Evolutionary conservation across 2,888 invertebrate species (phyloP), one percentile per base, ranked within the genome.

Genomic region (Phyllotreta cruciferae): DNA sequence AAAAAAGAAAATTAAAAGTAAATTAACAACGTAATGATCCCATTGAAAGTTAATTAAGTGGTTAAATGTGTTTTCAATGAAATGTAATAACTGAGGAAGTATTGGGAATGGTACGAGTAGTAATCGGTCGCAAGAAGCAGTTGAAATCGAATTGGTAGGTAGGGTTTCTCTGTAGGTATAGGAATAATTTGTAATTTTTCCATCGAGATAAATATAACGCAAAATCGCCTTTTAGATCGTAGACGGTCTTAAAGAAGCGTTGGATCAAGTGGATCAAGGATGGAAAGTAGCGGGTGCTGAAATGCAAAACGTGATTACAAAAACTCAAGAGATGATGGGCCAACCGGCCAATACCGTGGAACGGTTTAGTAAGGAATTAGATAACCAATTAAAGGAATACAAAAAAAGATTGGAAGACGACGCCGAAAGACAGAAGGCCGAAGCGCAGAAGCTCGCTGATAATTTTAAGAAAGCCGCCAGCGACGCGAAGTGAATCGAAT

Each of bases 161-260:
- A 24, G 24, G 24, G 24, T 3, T 24, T 24, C 24, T 24, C 24
- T 24, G 24, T 49, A 35, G 14, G 47, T 47, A 41, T 41, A 10
- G 10, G 10, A 5, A 9, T 9, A 41, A 9, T 41, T 41, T 41
- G 9, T n/a, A 41, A 41, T n/a, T 41, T 3, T 2, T 3, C 10
- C 2, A 41, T 41, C 10, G n/a, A n/a, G 41, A 41, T n/a, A n/a
- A 41, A 41, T n/a, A n/a, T 44, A 13, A n/a, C 44, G 14, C 14
- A 44, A n/a, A n/a, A 14, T 44, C 44, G 44, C 6, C 44, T 44
- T 44, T 44, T n/a, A 44, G 44, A 44, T 44, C 7, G 14, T 6
- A 7, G 9, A 44, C 4, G 1, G 1, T 14, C 7, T 7, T 8
- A 8, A 44, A 1, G 44, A 44, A n/a, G 44, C 9, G 5, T 6